These are phyloP conservation scores for Aphelinus certus DNA, from an alignment of 1,140 invertebrate species.

Conservation along the genomic window DNA sequence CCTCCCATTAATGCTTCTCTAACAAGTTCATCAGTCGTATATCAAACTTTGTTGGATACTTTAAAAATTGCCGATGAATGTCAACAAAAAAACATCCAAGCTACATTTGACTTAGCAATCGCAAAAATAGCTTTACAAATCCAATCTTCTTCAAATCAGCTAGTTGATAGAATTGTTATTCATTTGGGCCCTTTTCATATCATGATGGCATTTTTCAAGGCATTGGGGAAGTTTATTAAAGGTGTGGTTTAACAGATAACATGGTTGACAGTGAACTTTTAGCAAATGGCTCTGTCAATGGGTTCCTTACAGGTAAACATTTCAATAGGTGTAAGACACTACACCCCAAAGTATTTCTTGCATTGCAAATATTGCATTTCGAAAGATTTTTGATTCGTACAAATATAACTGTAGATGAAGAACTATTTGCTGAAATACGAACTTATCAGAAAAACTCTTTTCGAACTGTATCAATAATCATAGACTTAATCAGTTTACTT, in stretches of 20 bases:
- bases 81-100: conserved; percentile 50
- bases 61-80: conserved; percentile 49
- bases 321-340: conserved; percentile 65
- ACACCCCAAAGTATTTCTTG: conserved; percentile 60
- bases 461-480: too few relatives aligned
- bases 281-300: conserved; percentile 60
- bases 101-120: conserved; percentile 58
- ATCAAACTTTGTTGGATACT: conserved; percentile 55
- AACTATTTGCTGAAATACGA: too few relatives aligned
- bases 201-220: conserved; percentile 64
- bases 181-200: conserved; percentile 65
- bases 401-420: too few relatives aligned
- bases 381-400: conserved; percentile 43
- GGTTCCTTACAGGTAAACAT: conserved; percentile 62
- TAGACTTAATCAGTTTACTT: too few relatives aligned
- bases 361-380: conserved; percentile 61
- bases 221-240: conserved; percentile 62
- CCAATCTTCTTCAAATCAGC: conserved; percentile 51
- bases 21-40: conserved; percentile 51
- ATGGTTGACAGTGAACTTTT: conserved; percentile 59
- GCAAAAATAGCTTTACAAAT: conserved; percentile 61
- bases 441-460: too few relatives aligned
- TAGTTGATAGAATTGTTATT: conserved; percentile 62
- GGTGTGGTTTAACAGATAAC: conserved; percentile 59
- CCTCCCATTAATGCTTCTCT: conserved; percentile 57